These are phyloP conservation scores for Gallinago paraguaiae DNA, from an alignment of 2,113 vertebrate genomes.

Conservation along the genomic window DNA sequence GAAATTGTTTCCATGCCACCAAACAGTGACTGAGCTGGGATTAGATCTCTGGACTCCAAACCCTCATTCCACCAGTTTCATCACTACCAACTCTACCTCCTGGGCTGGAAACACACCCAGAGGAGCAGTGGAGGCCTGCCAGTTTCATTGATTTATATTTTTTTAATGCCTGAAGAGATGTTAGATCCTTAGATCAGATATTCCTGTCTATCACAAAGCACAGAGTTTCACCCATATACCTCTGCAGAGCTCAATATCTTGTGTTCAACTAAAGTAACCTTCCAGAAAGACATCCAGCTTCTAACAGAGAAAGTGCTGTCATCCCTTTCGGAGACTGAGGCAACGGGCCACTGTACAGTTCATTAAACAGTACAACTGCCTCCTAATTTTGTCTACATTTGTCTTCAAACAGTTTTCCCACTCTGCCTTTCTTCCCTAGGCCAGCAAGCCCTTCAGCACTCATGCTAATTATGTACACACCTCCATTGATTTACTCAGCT, in stretches of 20 bases:
- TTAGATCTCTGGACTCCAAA: not conserved
- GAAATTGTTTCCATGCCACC: not conserved
- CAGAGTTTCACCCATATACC: not conserved
- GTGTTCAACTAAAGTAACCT: not conserved
- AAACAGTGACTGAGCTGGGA: not conserved
- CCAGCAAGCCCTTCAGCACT: not conserved
- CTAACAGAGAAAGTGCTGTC: not conserved
- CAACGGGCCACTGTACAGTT: not conserved
- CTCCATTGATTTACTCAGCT: not conserved
- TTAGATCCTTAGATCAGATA: not conserved
- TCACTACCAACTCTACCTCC: not conserved
- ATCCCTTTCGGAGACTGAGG: not conserved
- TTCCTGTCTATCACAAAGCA: not conserved
- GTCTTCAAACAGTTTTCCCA: not conserved
- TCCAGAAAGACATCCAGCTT: not conserved
- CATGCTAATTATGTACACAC: accelerated
- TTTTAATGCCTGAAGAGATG: not conserved
- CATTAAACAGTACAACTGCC: not conserved
- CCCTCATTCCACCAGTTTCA: not conserved
- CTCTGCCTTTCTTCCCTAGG: not conserved
- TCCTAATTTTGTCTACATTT: not conserved
- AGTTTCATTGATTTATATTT: not conserved
- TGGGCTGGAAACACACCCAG: not conserved
- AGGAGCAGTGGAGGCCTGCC: not conserved
- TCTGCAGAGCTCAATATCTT: not conserved